Percentiles rank a stretch among this genome's conserved stretches.
These are phyloP conservation scores for Pterocles orientalis DNA, from an alignment of 2,113 vertebrate species.

Conservation along the genomic window DNA sequence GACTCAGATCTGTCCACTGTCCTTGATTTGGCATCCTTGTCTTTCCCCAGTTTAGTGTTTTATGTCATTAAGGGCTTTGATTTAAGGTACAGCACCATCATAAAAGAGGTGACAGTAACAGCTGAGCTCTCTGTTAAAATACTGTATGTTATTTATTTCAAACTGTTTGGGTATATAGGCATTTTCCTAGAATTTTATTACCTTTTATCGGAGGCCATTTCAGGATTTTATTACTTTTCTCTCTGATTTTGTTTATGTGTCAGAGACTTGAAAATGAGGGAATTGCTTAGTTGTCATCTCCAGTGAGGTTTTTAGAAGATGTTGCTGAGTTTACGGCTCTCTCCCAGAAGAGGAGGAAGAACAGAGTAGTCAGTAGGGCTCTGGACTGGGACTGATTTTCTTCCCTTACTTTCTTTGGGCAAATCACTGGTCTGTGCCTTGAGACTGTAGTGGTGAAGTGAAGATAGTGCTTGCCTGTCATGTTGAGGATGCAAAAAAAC, in stretches of 20 bases:
- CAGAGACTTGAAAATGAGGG: slow-evolving; percentile 50
- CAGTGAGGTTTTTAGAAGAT: slow-evolving; percentile 34
- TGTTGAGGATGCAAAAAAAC: background rate
- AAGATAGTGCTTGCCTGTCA: accelerated
- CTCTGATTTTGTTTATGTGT: slow-evolving; percentile 66
- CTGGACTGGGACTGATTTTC: background rate
- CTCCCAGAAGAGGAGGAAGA: background rate
- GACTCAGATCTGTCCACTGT: slow-evolving; percentile 60
- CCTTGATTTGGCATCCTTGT: slow-evolving; percentile 65
- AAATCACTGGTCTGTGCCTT: background rate
- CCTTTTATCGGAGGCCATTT: slow-evolving; percentile 66
- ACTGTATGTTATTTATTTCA: slow-evolving; percentile 62
- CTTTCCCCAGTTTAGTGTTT: slow-evolving; percentile 47
- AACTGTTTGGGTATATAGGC: slow-evolving; percentile 49
- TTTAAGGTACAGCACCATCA: slow-evolving; percentile 41
- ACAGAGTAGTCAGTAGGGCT: background rate
- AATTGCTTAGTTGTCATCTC: slow-evolving; percentile 52
- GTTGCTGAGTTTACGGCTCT: slow-evolving; percentile 26
- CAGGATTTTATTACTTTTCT: slow-evolving; percentile 59
- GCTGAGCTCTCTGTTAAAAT: slow-evolving; percentile 61
- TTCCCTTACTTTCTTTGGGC: background rate
- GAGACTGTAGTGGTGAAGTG: background rate
- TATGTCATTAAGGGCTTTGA: slow-evolving; percentile 44
- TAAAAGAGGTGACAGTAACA: slow-evolving; percentile 60
- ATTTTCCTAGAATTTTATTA: slow-evolving; percentile 59